Conservation (phyloP, 2,888 invertebrate species). For the Timandra comae region DNA sequence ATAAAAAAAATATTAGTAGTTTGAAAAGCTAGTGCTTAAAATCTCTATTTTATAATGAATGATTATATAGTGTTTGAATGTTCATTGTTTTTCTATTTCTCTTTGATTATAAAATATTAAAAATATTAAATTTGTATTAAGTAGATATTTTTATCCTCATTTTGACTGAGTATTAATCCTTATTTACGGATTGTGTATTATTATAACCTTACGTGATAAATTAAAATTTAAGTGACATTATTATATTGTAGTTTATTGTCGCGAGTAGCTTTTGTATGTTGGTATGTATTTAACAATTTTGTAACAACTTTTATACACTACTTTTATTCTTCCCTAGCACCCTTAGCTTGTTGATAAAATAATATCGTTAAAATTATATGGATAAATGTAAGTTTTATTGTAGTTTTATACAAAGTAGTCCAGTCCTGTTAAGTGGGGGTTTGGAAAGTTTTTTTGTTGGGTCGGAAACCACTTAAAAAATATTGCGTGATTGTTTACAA, state of each 20-base stretch:
- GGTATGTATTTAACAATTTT: slow-evolving; percentile 72
- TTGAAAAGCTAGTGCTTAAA: slow-evolving; percentile 39
- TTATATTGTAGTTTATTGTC: slow-evolving; percentile 49
- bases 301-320: slow-evolving; percentile 75
- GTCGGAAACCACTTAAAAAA: slow-evolving; percentile 16
- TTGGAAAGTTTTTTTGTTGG: slow-evolving; percentile 10
- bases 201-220: slow-evolving; percentile 52
- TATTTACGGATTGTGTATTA: slow-evolving; percentile 49
- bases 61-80: slow-evolving; percentile 33
- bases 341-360: slow-evolving; percentile 46
- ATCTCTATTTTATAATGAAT: slow-evolving; percentile 34
- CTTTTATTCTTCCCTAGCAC: slow-evolving; percentile 75
- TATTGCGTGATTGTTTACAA: slow-evolving; percentile 21
- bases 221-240: slow-evolving; percentile 54
- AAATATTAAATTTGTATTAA: slow-evolving; percentile 21
- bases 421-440: slow-evolving; percentile 4
- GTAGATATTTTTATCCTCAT: slow-evolving; percentile 37
- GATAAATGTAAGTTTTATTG: slow-evolving; percentile 17
- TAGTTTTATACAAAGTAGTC: slow-evolving; percentile 20
- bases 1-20: slow-evolving; percentile 17
- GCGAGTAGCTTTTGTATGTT: slow-evolving; percentile 75
- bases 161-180: slow-evolving; percentile 51
- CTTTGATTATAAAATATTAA: slow-evolving; percentile 30
- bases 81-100: slow-evolving; percentile 33
- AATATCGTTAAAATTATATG: slow-evolving; percentile 17